Percentiles rank a stretch among this genome's conserved stretches.
Conservation (phyloP, 2,113 vertebrate genomes). For the Aegotheles bennettii region DNA sequence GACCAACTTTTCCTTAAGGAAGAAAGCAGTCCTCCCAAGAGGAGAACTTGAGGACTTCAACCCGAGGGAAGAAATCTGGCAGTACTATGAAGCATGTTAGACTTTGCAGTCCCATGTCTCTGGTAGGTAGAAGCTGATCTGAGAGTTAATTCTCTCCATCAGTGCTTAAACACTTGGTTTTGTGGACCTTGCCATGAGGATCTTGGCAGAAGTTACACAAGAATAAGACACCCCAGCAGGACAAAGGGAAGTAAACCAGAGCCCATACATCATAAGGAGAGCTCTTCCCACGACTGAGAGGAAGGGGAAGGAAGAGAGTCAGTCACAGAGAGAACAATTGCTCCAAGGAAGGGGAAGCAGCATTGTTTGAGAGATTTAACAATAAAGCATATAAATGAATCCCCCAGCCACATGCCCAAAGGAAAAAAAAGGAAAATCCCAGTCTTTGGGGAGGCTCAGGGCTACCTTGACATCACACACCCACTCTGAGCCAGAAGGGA, state of each 20-base stretch:
- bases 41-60: neutral
- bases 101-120: neutral
- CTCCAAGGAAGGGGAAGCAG: constrained; percentile 30
- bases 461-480: neutral
- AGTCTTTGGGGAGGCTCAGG: neutral
- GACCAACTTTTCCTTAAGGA: neutral
- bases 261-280: neutral
- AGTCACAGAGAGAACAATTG: neutral
- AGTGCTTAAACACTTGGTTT: neutral
- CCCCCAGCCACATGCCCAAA: neutral
- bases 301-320: constrained; percentile 21
- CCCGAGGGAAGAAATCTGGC: neutral
- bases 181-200: neutral
- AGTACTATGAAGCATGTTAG: neutral
- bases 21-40: neutral
- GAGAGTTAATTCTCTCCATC: neutral
- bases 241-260: neutral
- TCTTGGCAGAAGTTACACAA: neutral
- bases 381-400: neutral
- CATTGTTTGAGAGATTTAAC: constrained; percentile 2
- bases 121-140: neutral
- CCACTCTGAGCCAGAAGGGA: neutral
- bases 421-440: neutral
- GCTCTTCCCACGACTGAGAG: neutral
- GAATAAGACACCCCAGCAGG: neutral